Evolutionary conservation across 2,113 vertebrate species (phyloP).

Genomic region (Morone chrysops): DNA sequence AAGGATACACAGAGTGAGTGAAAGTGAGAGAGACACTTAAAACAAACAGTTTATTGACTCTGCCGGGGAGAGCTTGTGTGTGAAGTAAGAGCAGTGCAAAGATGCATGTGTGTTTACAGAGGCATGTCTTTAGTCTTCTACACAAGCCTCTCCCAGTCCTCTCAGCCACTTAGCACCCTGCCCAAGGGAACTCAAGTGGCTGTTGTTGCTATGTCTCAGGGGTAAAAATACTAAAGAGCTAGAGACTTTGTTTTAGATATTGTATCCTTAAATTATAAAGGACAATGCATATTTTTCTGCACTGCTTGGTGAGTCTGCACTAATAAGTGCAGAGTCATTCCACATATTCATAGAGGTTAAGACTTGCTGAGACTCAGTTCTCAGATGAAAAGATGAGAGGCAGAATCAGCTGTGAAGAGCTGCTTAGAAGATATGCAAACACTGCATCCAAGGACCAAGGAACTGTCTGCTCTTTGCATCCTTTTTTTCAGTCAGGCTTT

Average conservation of each 20-base stretch:
- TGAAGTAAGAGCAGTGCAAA: slow-evolving; percentile 67
- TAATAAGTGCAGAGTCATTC: background rate
- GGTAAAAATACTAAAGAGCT: slow-evolving; percentile 62
- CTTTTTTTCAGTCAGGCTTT: background rate
- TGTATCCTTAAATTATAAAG: slow-evolving; percentile 15
- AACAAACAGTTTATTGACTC: slow-evolving; percentile 76
- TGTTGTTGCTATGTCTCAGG: slow-evolving; percentile 58
- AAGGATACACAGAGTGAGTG: slow-evolving; percentile 61
- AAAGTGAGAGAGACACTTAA: slow-evolving; percentile 73
- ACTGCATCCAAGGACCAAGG: background rate
- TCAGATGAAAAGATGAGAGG: slow-evolving; percentile 21
- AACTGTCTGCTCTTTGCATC: slow-evolving; percentile 5
- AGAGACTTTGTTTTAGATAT: slow-evolving; percentile 40
- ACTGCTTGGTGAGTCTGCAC: background rate
- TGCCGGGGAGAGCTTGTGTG: slow-evolving; percentile 53
- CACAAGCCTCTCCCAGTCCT: slow-evolving; percentile 55
- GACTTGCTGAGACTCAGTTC: slow-evolving; percentile 19
- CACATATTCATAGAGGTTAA: slow-evolving; percentile 9
- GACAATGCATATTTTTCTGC: background rate
- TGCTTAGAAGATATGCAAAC: slow-evolving; percentile 16
- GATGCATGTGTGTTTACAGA: slow-evolving; percentile 66
- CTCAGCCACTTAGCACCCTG: slow-evolving; percentile 66
- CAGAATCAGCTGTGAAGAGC: slow-evolving; percentile 22
- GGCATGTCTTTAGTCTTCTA: slow-evolving; percentile 67
- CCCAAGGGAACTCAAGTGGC: slow-evolving; percentile 60